Conservation (phyloP, 2,113 vertebrate genomes). For the Gallinago paraguaiae region DNA sequence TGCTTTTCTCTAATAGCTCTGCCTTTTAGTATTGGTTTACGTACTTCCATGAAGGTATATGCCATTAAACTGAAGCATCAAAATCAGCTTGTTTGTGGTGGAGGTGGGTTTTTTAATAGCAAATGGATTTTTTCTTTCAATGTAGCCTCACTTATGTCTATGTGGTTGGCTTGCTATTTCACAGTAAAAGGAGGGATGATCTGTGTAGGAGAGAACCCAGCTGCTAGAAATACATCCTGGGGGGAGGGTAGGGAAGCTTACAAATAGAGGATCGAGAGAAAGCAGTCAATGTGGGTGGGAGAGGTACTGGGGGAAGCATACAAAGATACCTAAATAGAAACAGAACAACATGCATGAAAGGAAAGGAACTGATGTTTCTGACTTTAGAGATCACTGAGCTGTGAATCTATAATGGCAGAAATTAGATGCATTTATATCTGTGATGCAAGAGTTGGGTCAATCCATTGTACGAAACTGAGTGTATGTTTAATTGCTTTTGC, state of each 20-base stretch:
- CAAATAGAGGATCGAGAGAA: not conserved
- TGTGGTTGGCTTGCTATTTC: not conserved
- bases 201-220: constrained; percentile 40
- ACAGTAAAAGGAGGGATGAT: not conserved
- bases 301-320: not conserved
- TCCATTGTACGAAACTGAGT: not conserved
- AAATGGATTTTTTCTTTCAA: not conserved
- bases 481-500: not conserved
- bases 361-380: not conserved
- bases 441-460: not conserved
- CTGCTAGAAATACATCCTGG: not conserved
- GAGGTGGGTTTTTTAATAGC: not conserved
- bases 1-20: not conserved
- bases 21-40: not conserved
- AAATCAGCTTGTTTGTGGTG: not conserved
- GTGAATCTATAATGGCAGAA: not conserved
- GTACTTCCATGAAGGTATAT: not conserved
- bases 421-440: not conserved
- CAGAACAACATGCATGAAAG: not conserved
- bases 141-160: not conserved
- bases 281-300: not conserved
- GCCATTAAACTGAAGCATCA: not conserved
- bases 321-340: not conserved
- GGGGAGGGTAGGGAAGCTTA: not conserved
- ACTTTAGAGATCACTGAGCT: not conserved